Evolutionary conservation across 1,140 invertebrate genomes (phyloP), one percentile per base, ranked within the genome.

Genomic region (Pentalonia nigronervosa): DNA sequence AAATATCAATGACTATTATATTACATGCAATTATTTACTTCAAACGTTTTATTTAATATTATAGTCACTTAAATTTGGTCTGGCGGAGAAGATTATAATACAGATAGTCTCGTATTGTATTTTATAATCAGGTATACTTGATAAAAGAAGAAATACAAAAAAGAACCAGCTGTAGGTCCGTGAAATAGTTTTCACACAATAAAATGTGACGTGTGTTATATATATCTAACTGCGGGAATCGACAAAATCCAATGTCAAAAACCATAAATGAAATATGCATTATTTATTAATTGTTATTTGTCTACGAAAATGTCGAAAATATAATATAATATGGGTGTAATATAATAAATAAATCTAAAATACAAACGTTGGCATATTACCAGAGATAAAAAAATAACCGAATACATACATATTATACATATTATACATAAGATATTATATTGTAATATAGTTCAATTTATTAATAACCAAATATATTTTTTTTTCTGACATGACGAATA

Each of bases 131-230:
- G 60, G 60, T 14, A 67, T 67, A 67, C 30, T 67, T 67, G 30
- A 83, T 83, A 9, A 34, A 83, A 36, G 36, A 36, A 21, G 36
- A 2, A 83, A 41, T 36, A 83, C 81, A 83, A 83, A 36, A 83
- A 83, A n/a, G 76, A 83, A 86, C 41, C 84, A 86, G 84, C 84
- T 86, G 84, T 86, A 41, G 45, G 41, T 30, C 84, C 84, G 84
- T 47, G 45, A 86, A 86, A 86, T 45, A 3, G 41, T 86, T 86
- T 67, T 67, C 30, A 67, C 60, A 67, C 60, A 67, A 67, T 67
- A 67, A n/a, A 11, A 67, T 30, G 3, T 4, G 11, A 60, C 56
- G 25, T 11, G 56, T 67, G n/a, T 67, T 67, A 30, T 67, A n/a
- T 11, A 30, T 81, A 81, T 36, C 7, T 34, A 81, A 81, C 34